A percentile compares a stretch with the other conserved stretches of the same genome.
Evolutionary conservation across 64 coral and sea anemone genomes (phyloP).

Genomic region (Dendronephthya gigantea): DNA sequence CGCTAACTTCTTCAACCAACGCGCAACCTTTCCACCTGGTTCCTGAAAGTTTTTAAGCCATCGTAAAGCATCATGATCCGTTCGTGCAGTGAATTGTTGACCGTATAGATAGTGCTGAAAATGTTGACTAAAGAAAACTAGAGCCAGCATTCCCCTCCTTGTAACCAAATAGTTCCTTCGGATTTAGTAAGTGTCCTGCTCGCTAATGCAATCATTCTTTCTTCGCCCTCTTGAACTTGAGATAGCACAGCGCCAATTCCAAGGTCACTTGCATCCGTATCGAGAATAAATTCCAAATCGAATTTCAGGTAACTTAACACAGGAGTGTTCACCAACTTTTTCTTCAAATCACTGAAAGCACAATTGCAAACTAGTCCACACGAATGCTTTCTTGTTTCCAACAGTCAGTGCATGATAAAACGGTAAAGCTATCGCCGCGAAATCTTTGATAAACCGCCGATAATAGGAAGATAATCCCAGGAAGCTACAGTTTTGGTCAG

Average conservation of each 20-base stretch:
- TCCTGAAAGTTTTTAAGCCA: neutral
- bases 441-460: neutral
- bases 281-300: too few species aligned
- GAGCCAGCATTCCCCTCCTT: neutral
- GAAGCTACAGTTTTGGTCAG: slow-evolving; percentile 19
- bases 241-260: neutral
- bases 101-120: neutral
- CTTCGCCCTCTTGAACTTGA: neutral
- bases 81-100: neutral
- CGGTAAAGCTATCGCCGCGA: too few species aligned
- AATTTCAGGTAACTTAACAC: too few species aligned
- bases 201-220: neutral
- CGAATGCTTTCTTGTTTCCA: slow-evolving; percentile 17
- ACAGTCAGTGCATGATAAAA: slow-evolving; percentile 13
- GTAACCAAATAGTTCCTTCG: neutral
- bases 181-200: neutral
- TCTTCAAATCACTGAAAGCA: slow-evolving; percentile 7
- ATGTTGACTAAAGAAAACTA: too few species aligned
- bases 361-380: slow-evolving; percentile 5
- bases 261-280: too few species aligned
- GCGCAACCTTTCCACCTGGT: neutral
- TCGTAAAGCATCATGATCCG: neutral
- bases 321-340: neutral
- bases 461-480: slow-evolving; percentile 41
- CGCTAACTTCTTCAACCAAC: too few species aligned